These are phyloP conservation scores for Pseudonaja textilis DNA, from an alignment of 2,113 vertebrate species.

Conservation along the genomic window DNA sequence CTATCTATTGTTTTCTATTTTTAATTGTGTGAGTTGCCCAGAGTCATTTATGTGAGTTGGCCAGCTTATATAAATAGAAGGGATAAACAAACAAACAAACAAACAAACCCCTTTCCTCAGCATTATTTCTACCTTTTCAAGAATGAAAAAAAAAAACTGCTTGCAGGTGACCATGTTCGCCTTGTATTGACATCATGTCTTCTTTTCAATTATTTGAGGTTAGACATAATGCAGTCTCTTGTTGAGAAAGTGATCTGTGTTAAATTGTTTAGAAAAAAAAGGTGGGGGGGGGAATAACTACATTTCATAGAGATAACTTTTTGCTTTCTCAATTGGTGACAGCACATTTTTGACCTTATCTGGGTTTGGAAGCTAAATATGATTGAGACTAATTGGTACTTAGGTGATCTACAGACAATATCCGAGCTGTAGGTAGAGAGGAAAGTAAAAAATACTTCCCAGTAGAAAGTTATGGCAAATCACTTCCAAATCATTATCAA, in stretches of 20 bases:
- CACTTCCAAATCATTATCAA: background rate
- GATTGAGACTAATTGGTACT: background rate
- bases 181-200: conserved; percentile 7
- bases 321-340: background rate
- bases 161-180: background rate
- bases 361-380: background rate
- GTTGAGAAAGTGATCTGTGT: background rate
- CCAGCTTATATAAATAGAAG: background rate
- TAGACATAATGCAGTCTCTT: background rate
- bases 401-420: background rate
- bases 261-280: conserved; percentile 19
- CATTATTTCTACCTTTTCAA: conserved; percentile 14
- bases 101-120: background rate
- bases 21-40: background rate
- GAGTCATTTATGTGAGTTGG: background rate
- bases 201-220: conserved; percentile 10
- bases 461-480: background rate
- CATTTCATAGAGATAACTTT: conserved; percentile 30
- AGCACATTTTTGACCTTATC: background rate
- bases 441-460: background rate
- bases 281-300: background rate
- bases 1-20: background rate
- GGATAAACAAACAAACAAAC: background rate
- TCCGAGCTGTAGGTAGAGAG: background rate
- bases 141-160: conserved; percentile 14